Evolutionary conservation across 2,113 vertebrate genomes (phyloP), one percentile per base, ranked within the genome.

Genomic region (Spea multiplicata): DNA sequence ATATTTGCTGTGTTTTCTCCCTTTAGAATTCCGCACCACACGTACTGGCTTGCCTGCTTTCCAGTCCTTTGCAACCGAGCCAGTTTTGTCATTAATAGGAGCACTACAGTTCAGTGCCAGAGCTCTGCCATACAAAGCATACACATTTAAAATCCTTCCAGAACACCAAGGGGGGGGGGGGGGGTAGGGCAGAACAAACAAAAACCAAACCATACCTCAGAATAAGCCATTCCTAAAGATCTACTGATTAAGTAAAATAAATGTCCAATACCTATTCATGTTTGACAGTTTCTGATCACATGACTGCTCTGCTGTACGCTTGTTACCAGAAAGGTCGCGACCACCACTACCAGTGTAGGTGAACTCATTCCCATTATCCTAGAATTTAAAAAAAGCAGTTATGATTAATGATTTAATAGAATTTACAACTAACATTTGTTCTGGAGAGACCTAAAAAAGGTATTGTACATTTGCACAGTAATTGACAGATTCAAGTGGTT

Each of bases 251-350:
- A 30, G 30, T 30, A 30, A 30, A 30, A 30, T 30, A 30, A 30
- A 30, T 30, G 30, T 30, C 30, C 30, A 2, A 30, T 3, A 98
- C 97, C 97, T 92, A 91, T 99, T 99, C 94, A 96, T 99, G 77
- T 99, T 97, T 82, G 96, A 98, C 53, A 99, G 95, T 68, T 98
- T 99, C 84, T 99, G 97, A 70, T 99, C 97, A 79, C 96, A 99
- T 0, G 97, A 99, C 83, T 99, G 97, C 57, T 98, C 97, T 0
- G 97, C 97, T 0, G 97, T 99, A 48, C 97, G 93, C 50, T 99
- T 99, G 88, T 99, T 99, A 50, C 97, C 97, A 0, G 96, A 98
- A 1, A 99, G 94, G 83, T 99, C 97, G 0, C 97, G 90, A 0
- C 97, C 97, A 0, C 97, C 97, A 0, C 96, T 99, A 5, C 97